These are phyloP conservation scores for Schizopygopsis malacanthus DNA, from an alignment of 2,797 vertebrate genomes.

Conservation along the genomic window DNA sequence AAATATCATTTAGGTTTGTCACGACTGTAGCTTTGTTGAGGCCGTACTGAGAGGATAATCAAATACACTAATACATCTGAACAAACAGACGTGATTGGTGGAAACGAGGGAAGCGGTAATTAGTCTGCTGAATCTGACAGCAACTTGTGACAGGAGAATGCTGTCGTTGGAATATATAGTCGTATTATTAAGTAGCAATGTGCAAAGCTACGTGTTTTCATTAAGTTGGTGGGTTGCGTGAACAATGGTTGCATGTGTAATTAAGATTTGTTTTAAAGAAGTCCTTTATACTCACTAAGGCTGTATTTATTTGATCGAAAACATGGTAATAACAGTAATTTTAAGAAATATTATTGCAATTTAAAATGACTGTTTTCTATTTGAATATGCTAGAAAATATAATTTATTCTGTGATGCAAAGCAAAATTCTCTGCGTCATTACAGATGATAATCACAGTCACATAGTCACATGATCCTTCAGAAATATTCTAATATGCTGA, in stretches of 20 bases:
- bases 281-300: neutral
- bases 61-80: conserved; percentile 14
- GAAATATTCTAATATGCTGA: neutral
- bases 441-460: too few species aligned
- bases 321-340: neutral
- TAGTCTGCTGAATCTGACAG: conserved; percentile 10
- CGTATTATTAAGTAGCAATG: neutral
- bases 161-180: neutral
- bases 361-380: neutral
- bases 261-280: neutral
- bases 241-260: neutral
- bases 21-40: conserved; percentile 36
- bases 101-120: neutral
- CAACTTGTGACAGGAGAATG: neutral
- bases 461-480: neutral
- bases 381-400: neutral
- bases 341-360: neutral
- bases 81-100: conserved; percentile 33
- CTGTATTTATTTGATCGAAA: neutral
- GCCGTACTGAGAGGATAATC: conserved; percentile 33
- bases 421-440: neutral
- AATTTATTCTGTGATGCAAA: neutral
- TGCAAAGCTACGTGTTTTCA: neutral
- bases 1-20: conserved; percentile 42
- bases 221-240: neutral